Base-by-base conservation (phyloP, 35 echinoderm and acorn worm genomes). In the Apostichopus californicus region DNA sequence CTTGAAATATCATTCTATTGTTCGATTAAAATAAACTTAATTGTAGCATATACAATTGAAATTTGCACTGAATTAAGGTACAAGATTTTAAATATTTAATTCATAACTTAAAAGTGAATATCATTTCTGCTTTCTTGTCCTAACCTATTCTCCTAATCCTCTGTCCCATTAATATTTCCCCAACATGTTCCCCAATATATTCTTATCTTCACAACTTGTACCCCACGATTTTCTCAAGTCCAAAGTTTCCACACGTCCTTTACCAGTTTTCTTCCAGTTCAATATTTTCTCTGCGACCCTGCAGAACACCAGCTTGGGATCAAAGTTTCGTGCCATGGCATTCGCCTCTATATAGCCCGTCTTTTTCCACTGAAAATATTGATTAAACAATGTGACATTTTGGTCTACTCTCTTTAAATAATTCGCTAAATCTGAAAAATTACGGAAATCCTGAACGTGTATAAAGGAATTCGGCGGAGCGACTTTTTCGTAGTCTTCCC, bases 401-500 rank as follows among this genome's bases (percentile, higher is more conserved):
- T 26, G n/a, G 54, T 87, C 71, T 9, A 93, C 53, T 56, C 25
- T 15, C 54, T 77, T 87, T 53, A 93, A 64, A 87, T 77, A 87
- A 11, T 87, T 77, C 13, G 92, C 82, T 26, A 93, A 80, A 71
- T 93, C 92, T 23, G 64, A 8, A 17, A 86, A 55, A 2, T 59
- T 93, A 23, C 24, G 18, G 18, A 93, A 93, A 57, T 93, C 92
- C 55, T 87, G 23, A 28, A 80, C 78, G 58, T 80, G 57, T 22
- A 92, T 82, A 9, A 80, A 78, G 25, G 91, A 81, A 85, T 93
- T 77, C 46, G 60, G 80, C 2, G 92, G 70, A 24, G 92, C 80
- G 28, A 93, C 80, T 59, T 81, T 66, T 57, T 93, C 63, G 73
- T 90, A 90, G 56, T 90, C 80, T 93, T 86, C 53, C 23, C 65